A percentile compares a stretch with the other conserved stretches of the same genome.
These are phyloP conservation scores for Hedychridium roseum DNA, from an alignment of 2,888 invertebrate genomes.

Conservation along the genomic window DNA sequence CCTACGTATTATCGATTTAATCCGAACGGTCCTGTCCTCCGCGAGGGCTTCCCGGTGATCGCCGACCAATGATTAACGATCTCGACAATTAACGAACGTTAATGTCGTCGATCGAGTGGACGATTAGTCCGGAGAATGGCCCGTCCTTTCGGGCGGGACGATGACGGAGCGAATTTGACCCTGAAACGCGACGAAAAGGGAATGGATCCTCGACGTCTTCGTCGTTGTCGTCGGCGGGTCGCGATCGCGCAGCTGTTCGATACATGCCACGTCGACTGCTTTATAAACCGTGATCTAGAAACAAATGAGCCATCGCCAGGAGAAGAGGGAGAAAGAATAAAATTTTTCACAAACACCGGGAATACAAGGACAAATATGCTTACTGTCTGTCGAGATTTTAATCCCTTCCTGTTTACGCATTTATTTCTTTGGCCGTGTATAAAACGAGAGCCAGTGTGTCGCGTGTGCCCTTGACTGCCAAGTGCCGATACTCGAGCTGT, in stretches of 20 bases:
- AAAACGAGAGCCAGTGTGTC: conserved; percentile 12
- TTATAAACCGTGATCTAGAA: conserved; percentile 39
- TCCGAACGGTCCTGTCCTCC: conserved; percentile 20
- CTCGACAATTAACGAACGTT: conserved; percentile 20
- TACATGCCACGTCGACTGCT: conserved; percentile 11
- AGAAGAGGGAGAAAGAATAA: conserved; percentile 4
- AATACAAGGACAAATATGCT: no score
- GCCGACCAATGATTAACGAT: no score
- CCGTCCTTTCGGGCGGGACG: neutral
- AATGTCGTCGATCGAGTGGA: conserved; percentile 11
- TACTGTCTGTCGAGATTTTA: no score
- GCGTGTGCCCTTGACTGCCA: conserved; percentile 26
- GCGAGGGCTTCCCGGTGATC: no score
- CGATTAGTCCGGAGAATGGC: no score
- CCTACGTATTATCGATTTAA: no score
- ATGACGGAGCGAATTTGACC: no score
- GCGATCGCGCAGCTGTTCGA: conserved; percentile 4
- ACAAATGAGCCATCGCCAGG: conserved; percentile 45
- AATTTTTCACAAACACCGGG: conserved; percentile 1
- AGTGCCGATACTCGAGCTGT: conserved; percentile 35
- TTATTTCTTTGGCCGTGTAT: no score
- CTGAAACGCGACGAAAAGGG: no score
- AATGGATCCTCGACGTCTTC: no score
- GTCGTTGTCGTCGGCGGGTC: no score
- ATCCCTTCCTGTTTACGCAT: no score